phyloP scores from a whole-genome alignment of 2,797 vertebrate genomes.

The Phoxinus dragarum region DNA sequence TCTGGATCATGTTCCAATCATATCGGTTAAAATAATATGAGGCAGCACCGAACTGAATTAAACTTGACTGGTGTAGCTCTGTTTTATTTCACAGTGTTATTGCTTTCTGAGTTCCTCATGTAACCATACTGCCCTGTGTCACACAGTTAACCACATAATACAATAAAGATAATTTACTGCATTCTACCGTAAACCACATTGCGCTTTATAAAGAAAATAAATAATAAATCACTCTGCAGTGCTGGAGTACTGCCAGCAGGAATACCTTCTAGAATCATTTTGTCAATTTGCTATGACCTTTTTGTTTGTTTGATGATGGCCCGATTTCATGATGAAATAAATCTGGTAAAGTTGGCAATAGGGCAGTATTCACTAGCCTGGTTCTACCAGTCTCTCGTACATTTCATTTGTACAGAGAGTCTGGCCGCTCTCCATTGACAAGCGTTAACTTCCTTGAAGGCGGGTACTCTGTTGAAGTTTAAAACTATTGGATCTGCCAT shows the following conservation, averaged over 20 bases:
- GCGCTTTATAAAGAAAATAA: slow-evolving; percentile 2
- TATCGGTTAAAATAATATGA: slow-evolving; percentile 33
- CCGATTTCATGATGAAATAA: not conserved
- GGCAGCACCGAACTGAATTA: slow-evolving; percentile 10
- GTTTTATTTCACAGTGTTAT: slow-evolving; percentile 39
- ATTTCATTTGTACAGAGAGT: too few species aligned
- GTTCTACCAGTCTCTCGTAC: too few species aligned
- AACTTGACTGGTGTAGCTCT: slow-evolving; percentile 28
- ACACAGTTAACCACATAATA: slow-evolving; percentile 20
- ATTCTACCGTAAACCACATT: slow-evolving; percentile 1
- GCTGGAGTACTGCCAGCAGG: not conserved
- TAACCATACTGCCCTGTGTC: not conserved
- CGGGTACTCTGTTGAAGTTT: too few species aligned
- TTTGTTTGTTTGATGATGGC: slow-evolving; percentile 2
- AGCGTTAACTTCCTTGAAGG: too few species aligned
- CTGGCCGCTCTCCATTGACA: too few species aligned
- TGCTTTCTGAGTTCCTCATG: slow-evolving; percentile 19
- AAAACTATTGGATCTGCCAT: too few species aligned
- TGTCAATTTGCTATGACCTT: not conserved
- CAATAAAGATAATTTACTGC: slow-evolving; percentile 30
- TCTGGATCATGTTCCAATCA: slow-evolving; percentile 16
- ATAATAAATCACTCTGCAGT: not conserved
- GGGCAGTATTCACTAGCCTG: not conserved
- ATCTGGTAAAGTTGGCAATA: not conserved
- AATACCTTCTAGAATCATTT: not conserved